phyloP scores from a whole-genome alignment of 2,113 vertebrate genomes.

The Hippocampus guttulatus region DNA sequence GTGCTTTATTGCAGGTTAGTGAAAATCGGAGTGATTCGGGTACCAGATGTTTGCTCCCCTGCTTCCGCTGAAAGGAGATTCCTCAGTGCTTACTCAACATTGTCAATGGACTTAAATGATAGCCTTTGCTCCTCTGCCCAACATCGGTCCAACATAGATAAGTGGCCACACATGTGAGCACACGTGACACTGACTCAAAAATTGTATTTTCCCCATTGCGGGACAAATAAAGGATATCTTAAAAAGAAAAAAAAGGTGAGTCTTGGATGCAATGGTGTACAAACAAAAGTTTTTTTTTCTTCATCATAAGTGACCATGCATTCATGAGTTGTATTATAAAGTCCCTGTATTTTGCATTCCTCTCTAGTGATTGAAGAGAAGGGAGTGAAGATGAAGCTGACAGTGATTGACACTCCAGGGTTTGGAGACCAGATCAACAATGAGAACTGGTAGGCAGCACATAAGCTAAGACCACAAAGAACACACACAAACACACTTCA shows the following conservation, averaged over 20 bases:
- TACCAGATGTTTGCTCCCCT: slow-evolving; percentile 29
- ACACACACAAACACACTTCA: neutral
- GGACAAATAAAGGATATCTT: no score
- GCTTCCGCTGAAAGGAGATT: slow-evolving; percentile 30
- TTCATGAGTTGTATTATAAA: neutral
- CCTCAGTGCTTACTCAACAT: slow-evolving; percentile 34
- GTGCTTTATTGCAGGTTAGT: slow-evolving; percentile 29
- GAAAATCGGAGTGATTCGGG: slow-evolving; percentile 18
- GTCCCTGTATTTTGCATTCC: neutral
- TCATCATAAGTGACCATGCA: neutral
- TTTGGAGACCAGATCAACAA: slow-evolving; percentile 98
- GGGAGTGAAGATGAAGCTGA: slow-evolving; percentile 96
- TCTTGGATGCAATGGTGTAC: neutral
- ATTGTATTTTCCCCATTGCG: no score
- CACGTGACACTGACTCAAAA: neutral
- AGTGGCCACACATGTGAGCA: neutral
- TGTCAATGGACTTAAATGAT: slow-evolving; percentile 22
- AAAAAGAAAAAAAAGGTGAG: neutral
- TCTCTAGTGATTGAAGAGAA: slow-evolving; percentile 90
- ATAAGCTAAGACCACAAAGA: neutral
- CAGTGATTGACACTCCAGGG: slow-evolving; percentile 90
- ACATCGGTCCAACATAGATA: neutral
- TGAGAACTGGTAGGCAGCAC: slow-evolving; percentile 82
- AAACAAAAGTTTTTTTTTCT: neutral
- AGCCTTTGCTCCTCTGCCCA: slow-evolving; percentile 19